These are phyloP conservation scores for Melinaea marsaeus DNA, from an alignment of 2,888 invertebrate species.

Conservation along the genomic window DNA sequence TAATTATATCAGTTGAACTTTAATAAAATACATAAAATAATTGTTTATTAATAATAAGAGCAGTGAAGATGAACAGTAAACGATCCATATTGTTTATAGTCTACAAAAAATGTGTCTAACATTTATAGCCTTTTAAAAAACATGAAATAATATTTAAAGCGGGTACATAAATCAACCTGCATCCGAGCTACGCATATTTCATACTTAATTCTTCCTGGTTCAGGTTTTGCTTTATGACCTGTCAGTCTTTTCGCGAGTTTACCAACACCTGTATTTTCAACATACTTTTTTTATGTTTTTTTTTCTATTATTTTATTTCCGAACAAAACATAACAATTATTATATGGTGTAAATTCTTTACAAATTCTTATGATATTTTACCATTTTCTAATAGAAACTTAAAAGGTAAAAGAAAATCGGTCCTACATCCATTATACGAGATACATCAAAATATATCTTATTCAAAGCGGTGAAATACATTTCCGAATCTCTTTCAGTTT, in stretches of 20 bases:
- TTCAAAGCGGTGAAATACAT: constrained; percentile 9
- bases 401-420: no score
- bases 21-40: background rate
- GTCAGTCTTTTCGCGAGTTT: constrained; percentile 50
- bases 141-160: constrained; percentile 46
- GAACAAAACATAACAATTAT: no score
- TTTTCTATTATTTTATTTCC: no score
- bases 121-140: constrained; percentile 30
- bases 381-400: no score
- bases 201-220: constrained; percentile 74
- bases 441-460: background rate
- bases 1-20: background rate
- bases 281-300: no score
- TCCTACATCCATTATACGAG: no score
- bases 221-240: constrained; percentile 58
- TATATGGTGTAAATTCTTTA: no score
- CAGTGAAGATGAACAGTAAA: background rate
- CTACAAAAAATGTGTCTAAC: constrained; percentile 23
- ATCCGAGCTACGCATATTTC: constrained; percentile 73
- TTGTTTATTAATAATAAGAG: background rate
- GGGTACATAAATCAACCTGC: constrained; percentile 70
- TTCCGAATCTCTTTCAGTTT: constrained; percentile 22
- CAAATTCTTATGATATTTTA: no score
- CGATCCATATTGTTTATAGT: constrained; percentile 27
- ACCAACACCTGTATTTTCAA: constrained; percentile 51